phyloP scores from a whole-genome alignment of 1,140 invertebrate species.

The Drosophila malerkotliana region DNA sequence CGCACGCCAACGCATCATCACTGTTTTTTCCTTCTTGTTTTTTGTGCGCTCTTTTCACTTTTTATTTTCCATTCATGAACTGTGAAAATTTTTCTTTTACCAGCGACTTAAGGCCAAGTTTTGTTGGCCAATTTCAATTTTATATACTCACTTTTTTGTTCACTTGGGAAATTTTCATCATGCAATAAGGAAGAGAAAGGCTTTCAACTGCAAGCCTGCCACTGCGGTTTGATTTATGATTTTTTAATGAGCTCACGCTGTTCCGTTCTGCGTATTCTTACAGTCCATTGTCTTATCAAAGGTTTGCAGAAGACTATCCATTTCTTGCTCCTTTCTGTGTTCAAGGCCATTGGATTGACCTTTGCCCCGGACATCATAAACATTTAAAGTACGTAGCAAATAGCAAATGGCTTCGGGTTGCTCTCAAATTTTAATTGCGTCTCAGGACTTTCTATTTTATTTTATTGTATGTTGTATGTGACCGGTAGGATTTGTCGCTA shows the following conservation, averaged over 20 bases:
- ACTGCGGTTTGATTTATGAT: slow-evolving; percentile 69
- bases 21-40: slow-evolving; percentile 14
- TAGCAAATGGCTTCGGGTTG: slow-evolving; percentile 37
- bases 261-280: slow-evolving; percentile 3
- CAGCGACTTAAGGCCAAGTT: slow-evolving; percentile 24
- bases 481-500: slow-evolving; percentile 54
- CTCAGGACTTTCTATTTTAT: slow-evolving; percentile 15
- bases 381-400: slow-evolving; percentile 46
- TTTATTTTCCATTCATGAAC: slow-evolving; percentile 17
- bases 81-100: slow-evolving; percentile 43
- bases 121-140: slow-evolving; percentile 40
- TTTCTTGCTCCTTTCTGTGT: slow-evolving; percentile 27
- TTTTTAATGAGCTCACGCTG: slow-evolving; percentile 66
- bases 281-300: slow-evolving; percentile 16
- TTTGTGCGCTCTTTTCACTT: background rate
- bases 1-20: slow-evolving; percentile 62
- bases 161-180: slow-evolving; percentile 46
- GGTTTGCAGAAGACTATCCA: slow-evolving; percentile 7
- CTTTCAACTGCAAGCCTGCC: slow-evolving; percentile 25
- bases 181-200: slow-evolving; percentile 16
- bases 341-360: slow-evolving; percentile 63
- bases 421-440: slow-evolving; percentile 74
- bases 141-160: slow-evolving; percentile 18
- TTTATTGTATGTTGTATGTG: slow-evolving; percentile 30
- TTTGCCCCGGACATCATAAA: slow-evolving; percentile 45